These are phyloP conservation scores for Pelobates fuscus DNA, from an alignment of 2,113 vertebrate species.

Conservation along the genomic window DNA sequence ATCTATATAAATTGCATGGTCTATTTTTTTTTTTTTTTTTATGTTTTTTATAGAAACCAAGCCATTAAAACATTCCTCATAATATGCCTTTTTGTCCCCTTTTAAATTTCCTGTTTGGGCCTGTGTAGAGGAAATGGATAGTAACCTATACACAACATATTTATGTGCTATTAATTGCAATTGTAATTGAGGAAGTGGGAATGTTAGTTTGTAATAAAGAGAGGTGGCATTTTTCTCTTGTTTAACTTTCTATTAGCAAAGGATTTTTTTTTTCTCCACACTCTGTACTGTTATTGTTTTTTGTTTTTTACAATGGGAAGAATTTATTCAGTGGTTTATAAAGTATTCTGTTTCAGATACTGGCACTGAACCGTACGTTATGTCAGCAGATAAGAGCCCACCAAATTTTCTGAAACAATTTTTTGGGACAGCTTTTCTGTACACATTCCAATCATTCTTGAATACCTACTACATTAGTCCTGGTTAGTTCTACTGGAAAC, in stretches of 20 bases:
- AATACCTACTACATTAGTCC: neutral
- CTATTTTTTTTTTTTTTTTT: neutral
- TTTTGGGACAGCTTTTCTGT: neutral
- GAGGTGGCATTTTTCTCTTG: too few relatives aligned
- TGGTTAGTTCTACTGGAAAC: too few relatives aligned
- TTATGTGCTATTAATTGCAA: neutral
- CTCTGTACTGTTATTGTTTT: too few relatives aligned
- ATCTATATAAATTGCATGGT: neutral
- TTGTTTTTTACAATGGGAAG: too few relatives aligned
- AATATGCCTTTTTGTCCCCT: neutral
- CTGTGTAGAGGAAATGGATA: conserved; percentile 49
- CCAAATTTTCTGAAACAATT: neutral
- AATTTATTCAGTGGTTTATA: too few relatives aligned
- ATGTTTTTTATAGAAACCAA: neutral
- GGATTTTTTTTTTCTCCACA: too few relatives aligned
- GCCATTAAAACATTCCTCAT: conserved; percentile 20
- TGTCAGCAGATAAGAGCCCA: neutral
- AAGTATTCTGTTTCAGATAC: too few relatives aligned
- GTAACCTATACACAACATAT: conserved; percentile 64
- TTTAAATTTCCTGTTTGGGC: conserved; percentile 39
- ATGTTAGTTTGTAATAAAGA: too few relatives aligned
- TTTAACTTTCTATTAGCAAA: too few relatives aligned
- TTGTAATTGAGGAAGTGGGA: neutral
- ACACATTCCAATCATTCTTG: neutral
- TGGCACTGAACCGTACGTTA: neutral